phyloP scores from a whole-genome alignment of 2,113 vertebrate genomes.

The Labrus mixtus region DNA sequence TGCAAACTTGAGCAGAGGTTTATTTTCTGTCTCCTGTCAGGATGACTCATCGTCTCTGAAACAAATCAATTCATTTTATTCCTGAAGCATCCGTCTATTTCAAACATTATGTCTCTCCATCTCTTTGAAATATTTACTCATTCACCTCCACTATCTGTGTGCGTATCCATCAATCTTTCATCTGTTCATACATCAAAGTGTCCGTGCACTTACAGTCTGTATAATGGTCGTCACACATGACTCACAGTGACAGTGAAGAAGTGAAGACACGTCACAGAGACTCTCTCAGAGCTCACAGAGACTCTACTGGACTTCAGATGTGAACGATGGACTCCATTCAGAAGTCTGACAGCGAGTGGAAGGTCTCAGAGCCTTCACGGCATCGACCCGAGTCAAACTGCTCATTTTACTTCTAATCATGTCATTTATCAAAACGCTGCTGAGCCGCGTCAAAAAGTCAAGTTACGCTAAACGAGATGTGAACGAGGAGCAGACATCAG shows the following conservation, averaged over 20 bases:
- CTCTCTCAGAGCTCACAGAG: slow-evolving; percentile 23
- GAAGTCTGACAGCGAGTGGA: slow-evolving; percentile 80
- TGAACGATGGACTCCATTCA: slow-evolving; percentile 86
- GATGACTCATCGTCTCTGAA: neutral
- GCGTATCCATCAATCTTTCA: slow-evolving; percentile 19
- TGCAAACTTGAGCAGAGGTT: neutral
- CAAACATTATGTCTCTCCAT: slow-evolving; percentile 26
- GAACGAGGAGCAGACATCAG: slow-evolving; percentile 52
- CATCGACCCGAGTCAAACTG: slow-evolving; percentile 89
- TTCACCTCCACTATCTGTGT: slow-evolving; percentile 28
- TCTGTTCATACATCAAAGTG: slow-evolving; percentile 32
- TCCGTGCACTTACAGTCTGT: slow-evolving; percentile 20
- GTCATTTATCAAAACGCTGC: slow-evolving; percentile 94
- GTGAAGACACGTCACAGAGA: slow-evolving; percentile 63
- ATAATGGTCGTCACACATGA: slow-evolving; percentile 20
- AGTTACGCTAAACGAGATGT: slow-evolving; percentile 84
- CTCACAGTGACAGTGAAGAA: slow-evolving; percentile 68
- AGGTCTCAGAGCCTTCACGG: slow-evolving; percentile 86
- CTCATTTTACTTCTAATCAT: slow-evolving; percentile 95
- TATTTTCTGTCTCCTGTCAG: slow-evolving; percentile 18
- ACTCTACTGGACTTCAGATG: slow-evolving; percentile 51
- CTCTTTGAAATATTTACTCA: slow-evolving; percentile 8
- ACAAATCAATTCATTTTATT: slow-evolving; percentile 6
- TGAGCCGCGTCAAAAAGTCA: slow-evolving; percentile 87
- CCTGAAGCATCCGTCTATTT: slow-evolving; percentile 76